Conservation (phyloP, 2,797 vertebrate species). For the Scomberomorus guttatus region DNA sequence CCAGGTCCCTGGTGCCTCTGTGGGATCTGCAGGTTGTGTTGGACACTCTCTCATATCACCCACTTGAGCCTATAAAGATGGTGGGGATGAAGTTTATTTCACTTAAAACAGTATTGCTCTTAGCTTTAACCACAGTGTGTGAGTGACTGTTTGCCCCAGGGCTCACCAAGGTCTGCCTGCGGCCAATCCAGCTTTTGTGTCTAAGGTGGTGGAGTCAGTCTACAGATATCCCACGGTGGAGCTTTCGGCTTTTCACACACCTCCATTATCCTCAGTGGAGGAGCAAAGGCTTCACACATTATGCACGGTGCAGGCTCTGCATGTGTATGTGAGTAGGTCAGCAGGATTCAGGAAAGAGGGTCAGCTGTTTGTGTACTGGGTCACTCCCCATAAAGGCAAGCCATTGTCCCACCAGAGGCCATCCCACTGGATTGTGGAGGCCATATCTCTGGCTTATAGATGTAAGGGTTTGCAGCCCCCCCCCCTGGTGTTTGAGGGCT, state of each 20-base stretch:
- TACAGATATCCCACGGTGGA: background rate
- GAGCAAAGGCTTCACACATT: conserved; percentile 2
- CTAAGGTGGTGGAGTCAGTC: background rate
- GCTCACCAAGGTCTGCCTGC: background rate
- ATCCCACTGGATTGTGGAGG: conserved; percentile 9
- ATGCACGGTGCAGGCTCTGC: background rate
- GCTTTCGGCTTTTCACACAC: background rate
- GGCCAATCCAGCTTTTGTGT: background rate
- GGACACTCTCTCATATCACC: background rate
- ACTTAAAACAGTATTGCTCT: background rate
- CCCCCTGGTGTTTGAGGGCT: too few relatives aligned
- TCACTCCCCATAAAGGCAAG: background rate
- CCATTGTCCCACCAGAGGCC: conserved; percentile 5
- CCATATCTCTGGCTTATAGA: background rate
- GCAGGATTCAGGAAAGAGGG: conserved; percentile 1
- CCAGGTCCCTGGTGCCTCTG: background rate
- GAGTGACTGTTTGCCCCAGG: background rate
- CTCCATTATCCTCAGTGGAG: background rate
- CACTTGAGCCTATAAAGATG: background rate
- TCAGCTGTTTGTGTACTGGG: conserved; percentile 14
- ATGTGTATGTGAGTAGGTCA: background rate
- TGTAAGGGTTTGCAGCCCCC: too few relatives aligned
- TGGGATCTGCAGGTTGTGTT: background rate
- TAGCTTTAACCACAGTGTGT: background rate
- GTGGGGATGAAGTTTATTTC: conserved; percentile 1